Base-by-base conservation (phyloP, 92 coral and sea anemone species). In the Diadumene lineata region DNA sequence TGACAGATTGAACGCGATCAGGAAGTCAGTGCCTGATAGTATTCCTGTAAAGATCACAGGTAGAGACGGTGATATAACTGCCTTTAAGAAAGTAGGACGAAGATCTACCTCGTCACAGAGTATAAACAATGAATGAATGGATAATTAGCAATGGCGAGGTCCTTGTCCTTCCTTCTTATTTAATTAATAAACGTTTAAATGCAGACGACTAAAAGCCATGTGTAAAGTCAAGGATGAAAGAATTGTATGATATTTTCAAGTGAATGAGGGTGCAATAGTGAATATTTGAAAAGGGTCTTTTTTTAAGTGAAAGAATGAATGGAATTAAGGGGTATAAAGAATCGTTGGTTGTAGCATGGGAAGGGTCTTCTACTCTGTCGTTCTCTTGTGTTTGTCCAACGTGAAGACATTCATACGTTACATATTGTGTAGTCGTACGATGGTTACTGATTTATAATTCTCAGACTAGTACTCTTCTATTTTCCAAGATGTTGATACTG, bases 31-130 rank as follows among this genome's bases (percentile, higher is more conserved):
- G 93, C 91, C 94, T 32, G 97, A 94, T 53, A 88, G 92, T 43
- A 79, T 77, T 62, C 89, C 98, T 64, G 70, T 94, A 73, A 94
- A 94, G 80, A 82, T 93, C 66, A 81, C 98, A 22, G 98, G 98
- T 43, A 90, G 97, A 46, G 98, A 94, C 62, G 97, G 97, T n/a
- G 98, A 94, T 73, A 69, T 92, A 65, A 88, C 89, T 26, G 94
- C 98, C 27, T 79, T 92, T 79, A 93, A 94, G 82, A 84, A 92
- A 84, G 82, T 87, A 70, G 88, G 84, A 73, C 83, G 98, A 50
- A 82, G 97, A 31, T 94, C 98, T 9, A 88, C 92, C 46, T 94
- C 98, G 56, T 83, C 94, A 50, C 93, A 91, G 68, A 91, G 85
- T 76, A 69, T 91, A 74, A 78, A 43, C 77, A 70, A n/a, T 1